These are phyloP conservation scores for Emydoidea blandingii DNA, from an alignment of 2,797 vertebrate species.

Conservation along the genomic window DNA sequence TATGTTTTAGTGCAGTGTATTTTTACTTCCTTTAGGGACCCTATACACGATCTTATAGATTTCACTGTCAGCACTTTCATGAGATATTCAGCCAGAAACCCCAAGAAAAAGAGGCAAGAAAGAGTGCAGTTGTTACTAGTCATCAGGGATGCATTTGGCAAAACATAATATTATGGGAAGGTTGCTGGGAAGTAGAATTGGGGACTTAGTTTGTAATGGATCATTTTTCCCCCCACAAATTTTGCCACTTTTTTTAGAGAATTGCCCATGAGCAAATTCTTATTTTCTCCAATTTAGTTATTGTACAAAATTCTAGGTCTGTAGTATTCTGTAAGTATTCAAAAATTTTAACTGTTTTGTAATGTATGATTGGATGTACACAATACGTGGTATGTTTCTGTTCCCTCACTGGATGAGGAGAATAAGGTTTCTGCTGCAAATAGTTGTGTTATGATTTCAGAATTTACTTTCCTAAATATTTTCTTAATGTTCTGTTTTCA, in stretches of 20 bases:
- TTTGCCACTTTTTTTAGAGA: slow-evolving; percentile 37
- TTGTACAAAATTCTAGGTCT: slow-evolving; percentile 48
- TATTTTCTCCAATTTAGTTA: slow-evolving; percentile 4
- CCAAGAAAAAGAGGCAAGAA: background rate
- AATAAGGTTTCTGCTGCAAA: slow-evolving; percentile 70
- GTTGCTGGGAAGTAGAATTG: background rate
- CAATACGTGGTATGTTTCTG: slow-evolving; percentile 46
- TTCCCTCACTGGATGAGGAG: slow-evolving; percentile 57
- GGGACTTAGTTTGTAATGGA: background rate
- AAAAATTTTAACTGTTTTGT: background rate
- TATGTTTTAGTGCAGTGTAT: background rate
- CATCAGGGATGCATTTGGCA: fast-evolving
- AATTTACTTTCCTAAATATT: slow-evolving; percentile 70
- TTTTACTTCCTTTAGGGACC: background rate
- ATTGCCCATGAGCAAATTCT: slow-evolving; percentile 37
- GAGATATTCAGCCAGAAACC: slow-evolving; percentile 11
- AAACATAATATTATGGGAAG: background rate
- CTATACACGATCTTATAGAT: fast-evolving
- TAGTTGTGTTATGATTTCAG: slow-evolving; percentile 60
- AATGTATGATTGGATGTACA: background rate
- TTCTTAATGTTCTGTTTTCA: slow-evolving; percentile 60
- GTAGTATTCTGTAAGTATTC: slow-evolving; percentile 3
- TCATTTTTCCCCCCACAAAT: background rate
- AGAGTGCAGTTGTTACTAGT: background rate
- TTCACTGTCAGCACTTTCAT: background rate